A percentile compares a stretch with the other conserved stretches of the same genome.
phyloP scores from a whole-genome alignment of 2,113 vertebrate species.

The Coracopsis vasa region DNA sequence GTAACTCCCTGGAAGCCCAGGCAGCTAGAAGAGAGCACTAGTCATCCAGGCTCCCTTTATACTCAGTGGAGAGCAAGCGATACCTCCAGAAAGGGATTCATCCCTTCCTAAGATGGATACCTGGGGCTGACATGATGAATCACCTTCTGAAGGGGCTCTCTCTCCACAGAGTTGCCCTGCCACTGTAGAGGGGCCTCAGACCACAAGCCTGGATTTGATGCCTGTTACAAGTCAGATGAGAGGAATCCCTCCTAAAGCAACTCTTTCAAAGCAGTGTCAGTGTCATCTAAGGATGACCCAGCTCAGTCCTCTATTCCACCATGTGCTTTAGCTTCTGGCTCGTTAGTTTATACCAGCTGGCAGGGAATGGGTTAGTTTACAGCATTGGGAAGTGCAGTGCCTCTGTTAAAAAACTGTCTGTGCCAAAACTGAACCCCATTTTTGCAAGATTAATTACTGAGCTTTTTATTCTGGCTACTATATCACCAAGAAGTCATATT shows the following conservation, averaged over 20 bases:
- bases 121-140: not conserved
- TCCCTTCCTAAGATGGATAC: not conserved
- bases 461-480: not conserved
- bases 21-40: not conserved
- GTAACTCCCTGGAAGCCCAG: not conserved
- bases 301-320: not conserved
- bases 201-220: not conserved
- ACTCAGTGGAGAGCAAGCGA: not conserved
- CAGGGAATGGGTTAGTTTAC: not conserved
- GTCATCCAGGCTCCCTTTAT: not conserved
- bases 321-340: not conserved
- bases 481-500: not conserved
- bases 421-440: not conserved
- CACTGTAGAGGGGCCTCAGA: not conserved
- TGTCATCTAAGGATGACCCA: not conserved
- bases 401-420: not conserved
- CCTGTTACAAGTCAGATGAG: not conserved
- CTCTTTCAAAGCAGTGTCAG: not conserved
- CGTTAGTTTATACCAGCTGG: accelerated
- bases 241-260: accelerated
- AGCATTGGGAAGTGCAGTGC: not conserved
- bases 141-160: not conserved
- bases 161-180: not conserved
- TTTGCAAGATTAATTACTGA: not conserved
- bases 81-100: not conserved